Evolutionary conservation across 2,888 invertebrate genomes (phyloP), one percentile per base, ranked within the genome.

Genomic region (Disparrhopalites patrizii): DNA sequence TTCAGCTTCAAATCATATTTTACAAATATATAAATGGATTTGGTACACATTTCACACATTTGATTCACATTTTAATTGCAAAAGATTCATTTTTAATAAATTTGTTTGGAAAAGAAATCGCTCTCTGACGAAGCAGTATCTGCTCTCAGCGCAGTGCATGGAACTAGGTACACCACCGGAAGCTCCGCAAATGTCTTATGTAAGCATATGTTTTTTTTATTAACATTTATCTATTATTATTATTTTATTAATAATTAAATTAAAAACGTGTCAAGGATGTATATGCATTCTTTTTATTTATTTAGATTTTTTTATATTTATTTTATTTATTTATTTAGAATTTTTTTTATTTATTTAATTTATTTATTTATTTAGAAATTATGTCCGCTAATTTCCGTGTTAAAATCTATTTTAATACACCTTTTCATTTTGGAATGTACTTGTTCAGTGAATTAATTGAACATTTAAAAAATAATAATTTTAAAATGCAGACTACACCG

Each of bases 61-160:
- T 47, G 18, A 47, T 7, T 13, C 7, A 5, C 47, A 47, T n/a
- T 13, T 13, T n/a, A 7, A n/a, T 7, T n/a, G 10, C 18, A n/a
- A 18, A 15, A 43, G 20, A 43, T 15, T 7, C 13, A 40, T 40
- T 40, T 57, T 57, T 58, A 36, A 13, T 56, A 5, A 28, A 52
- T 52, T n/a, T n/a, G n/a, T 7, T 15, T 31, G 77, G 52, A 78
- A 81, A 73, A 83, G 82, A n/a, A n/a, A n/a, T n/a, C n/a, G 70
- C 83, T 86, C 78, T 87, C 86, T 13, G 83, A 82, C 73, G 81
- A 84, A 71, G 87, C 85, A 3, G 83, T 84, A 1, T 79, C 81
- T 25, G 86, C 87, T 0, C 81, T 87, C 1, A 79, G 82, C 2
- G 84, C 84, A 74, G 79, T 85, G 69, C 83, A 85, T 75, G 86